A percentile compares a stretch with the other conserved stretches of the same genome.
Conservation (phyloP, 2,888 invertebrate species). For the Caenorhabditis panamensis region DNA sequence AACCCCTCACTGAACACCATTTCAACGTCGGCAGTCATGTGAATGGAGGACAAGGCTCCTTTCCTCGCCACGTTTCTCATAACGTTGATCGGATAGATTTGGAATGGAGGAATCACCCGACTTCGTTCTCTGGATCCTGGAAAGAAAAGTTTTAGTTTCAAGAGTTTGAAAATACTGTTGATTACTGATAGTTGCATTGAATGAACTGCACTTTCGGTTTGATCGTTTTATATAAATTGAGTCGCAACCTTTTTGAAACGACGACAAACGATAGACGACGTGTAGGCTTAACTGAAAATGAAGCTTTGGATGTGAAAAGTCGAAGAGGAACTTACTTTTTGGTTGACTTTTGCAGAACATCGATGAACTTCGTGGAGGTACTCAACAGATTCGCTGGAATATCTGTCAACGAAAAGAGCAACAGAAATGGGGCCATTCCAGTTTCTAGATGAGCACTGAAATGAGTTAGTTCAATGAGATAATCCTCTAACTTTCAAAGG, state of each 20-base stretch:
- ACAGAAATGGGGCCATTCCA: constrained; percentile 73
- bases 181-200: constrained; percentile 45
- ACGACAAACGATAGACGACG: constrained; percentile 63
- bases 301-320: neutral
- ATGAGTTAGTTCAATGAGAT: neutral
- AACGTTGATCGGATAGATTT: constrained; percentile 71
- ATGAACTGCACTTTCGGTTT: constrained; percentile 31
- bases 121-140: constrained; percentile 45
- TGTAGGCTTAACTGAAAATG: constrained; percentile 60
- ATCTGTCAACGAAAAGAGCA: constrained; percentile 65
- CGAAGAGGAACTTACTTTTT: constrained; percentile 43
- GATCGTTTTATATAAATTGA: constrained; percentile 47
- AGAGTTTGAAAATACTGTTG: too few relatives aligned
- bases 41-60: constrained; percentile 65
- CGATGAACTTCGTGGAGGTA: constrained; percentile 60
- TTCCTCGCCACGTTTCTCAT: constrained; percentile 69
- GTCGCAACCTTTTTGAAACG: constrained; percentile 58
- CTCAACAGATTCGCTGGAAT: constrained; percentile 51
- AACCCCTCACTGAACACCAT: constrained; percentile 66
- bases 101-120: constrained; percentile 63
- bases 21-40: constrained; percentile 66
- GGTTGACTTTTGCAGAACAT: constrained; percentile 58
- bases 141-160: constrained; percentile 1
- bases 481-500: constrained; percentile 13
- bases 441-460: constrained; percentile 59